phyloP scores from a whole-genome alignment of 23 tunicate species.

The Ascidia mentula region DNA sequence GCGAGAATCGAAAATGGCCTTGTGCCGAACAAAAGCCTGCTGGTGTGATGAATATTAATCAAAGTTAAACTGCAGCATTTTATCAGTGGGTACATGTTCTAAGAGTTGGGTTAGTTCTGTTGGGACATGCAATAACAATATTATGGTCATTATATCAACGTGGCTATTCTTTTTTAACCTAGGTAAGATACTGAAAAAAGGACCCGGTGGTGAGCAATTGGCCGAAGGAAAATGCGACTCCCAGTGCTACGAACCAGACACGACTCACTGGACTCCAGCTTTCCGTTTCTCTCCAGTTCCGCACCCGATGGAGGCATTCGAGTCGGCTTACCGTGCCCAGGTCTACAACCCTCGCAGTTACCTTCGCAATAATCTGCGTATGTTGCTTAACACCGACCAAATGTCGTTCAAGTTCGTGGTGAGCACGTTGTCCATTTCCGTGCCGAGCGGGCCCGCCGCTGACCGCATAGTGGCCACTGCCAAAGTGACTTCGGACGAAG shows the following conservation, averaged over 20 bases:
- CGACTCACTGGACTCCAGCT: not conserved
- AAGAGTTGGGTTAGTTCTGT: no score
- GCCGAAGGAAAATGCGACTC: not conserved
- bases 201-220: not conserved
- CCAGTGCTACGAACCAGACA: not conserved
- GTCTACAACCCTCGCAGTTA: not conserved
- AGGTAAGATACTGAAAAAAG: not conserved
- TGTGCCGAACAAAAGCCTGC: no score
- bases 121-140: no score
- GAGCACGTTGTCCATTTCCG: not conserved
- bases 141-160: no score
- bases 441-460: not conserved
- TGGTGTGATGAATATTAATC: no score
- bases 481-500: not conserved
- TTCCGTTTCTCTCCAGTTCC: not conserved
- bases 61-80: no score
- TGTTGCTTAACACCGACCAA: not conserved
- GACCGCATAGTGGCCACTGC: slow-evolving; percentile 5
- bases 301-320: not conserved
- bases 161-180: not conserved
- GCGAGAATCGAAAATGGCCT: no score
- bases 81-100: no score
- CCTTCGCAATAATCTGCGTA: not conserved
- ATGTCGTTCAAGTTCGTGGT: not conserved
- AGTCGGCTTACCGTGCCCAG: not conserved